These are phyloP conservation scores for Tipula unca DNA, from an alignment of 2,888 invertebrate species.

Conservation along the genomic window DNA sequence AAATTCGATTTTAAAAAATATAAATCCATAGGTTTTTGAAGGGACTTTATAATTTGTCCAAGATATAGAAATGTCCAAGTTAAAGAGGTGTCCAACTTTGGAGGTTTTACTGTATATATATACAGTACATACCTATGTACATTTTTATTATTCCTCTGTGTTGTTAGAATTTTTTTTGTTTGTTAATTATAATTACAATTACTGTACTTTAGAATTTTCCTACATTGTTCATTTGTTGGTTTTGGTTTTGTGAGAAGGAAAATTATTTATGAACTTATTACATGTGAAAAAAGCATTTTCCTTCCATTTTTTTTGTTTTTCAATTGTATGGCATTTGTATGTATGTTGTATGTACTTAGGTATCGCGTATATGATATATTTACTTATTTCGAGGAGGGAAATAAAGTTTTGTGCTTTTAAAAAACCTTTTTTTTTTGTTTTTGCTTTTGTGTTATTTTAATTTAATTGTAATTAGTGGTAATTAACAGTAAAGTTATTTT, in stretches of 20 bases:
- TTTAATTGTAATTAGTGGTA: conserved; percentile 14
- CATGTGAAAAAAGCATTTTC: not conserved
- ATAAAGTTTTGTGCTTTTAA: not conserved
- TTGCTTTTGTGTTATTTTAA: not conserved
- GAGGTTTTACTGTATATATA: no score
- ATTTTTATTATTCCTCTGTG: not conserved
- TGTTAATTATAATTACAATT: conserved; percentile 3
- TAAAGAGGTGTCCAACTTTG: no score
- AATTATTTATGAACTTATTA: conserved; percentile 8
- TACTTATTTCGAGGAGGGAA: not conserved
- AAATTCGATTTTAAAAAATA: no score
- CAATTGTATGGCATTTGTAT: not conserved
- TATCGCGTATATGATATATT: not conserved
- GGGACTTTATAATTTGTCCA: no score
- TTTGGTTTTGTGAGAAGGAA: not conserved
- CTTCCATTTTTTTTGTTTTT: not conserved
- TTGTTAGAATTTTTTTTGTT: not conserved
- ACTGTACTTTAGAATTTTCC: not conserved
- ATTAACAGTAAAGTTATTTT: conserved; percentile 8
- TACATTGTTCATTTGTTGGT: not conserved
- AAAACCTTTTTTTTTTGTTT: not conserved
- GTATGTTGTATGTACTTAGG: not conserved
- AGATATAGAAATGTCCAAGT: no score
- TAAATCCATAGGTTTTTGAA: no score
- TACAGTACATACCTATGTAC: not conserved